Evolutionary conservation across 2,888 invertebrate genomes (phyloP).

Genomic region (Tetramorium bicarinatum): DNA sequence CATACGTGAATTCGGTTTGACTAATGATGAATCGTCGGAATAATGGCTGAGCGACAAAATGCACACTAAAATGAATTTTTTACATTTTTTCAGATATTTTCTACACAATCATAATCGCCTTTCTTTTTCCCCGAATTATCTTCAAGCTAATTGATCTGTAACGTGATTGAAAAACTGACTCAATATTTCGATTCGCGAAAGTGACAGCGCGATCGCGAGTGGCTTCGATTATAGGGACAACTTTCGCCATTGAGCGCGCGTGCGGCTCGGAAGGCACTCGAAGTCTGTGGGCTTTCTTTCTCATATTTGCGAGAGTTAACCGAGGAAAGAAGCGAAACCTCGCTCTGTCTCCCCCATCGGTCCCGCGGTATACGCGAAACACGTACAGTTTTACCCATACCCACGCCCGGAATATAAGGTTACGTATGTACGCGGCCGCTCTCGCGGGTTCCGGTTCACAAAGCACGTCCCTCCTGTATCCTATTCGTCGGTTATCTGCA

Average conservation of each 20-base stretch:
- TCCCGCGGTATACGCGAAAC: conserved; percentile 54
- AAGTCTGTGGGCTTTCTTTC: conserved; percentile 36
- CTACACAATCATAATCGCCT: not conserved
- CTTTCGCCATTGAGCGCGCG: not conserved
- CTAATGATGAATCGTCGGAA: conserved; percentile 6
- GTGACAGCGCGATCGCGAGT: not conserved
- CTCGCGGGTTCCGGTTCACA: conserved; percentile 82
- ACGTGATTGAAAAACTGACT: not conserved
- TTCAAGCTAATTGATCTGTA: not conserved
- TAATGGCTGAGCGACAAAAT: not conserved
- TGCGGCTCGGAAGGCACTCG: not conserved
- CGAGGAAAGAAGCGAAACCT: conserved; percentile 37
- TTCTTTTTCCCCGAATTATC: not conserved
- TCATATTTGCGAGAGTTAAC: conserved; percentile 74
- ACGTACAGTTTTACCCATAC: conserved; percentile 41
- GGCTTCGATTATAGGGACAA: not conserved
- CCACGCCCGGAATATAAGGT: conserved; percentile 51
- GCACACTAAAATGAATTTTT: not conserved
- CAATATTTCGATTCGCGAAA: not conserved
- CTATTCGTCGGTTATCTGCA: conserved; percentile 82
- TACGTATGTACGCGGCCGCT: conserved; percentile 51
- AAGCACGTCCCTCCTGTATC: conserved; percentile 79
- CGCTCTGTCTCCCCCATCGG: not conserved
- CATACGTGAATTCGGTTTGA: conserved; percentile 8
- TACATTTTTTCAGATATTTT: not conserved